Percentiles rank a stretch among this genome's conserved stretches.
These are phyloP conservation scores for Pygocentrus nattereri DNA, from an alignment of 2,797 vertebrate species.

Conservation along the genomic window DNA sequence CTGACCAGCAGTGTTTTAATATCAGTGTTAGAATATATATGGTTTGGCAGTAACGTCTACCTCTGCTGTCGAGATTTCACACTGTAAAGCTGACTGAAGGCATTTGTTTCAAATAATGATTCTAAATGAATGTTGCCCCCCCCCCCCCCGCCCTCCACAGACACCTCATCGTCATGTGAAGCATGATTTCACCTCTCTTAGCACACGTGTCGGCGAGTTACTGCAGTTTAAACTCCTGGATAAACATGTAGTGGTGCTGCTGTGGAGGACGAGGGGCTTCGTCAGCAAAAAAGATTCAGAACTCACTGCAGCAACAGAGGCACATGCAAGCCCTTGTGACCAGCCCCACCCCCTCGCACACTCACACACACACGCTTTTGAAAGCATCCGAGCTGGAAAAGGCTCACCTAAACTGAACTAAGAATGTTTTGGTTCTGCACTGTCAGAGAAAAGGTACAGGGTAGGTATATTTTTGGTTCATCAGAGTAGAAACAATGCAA, in stretches of 20 bases:
- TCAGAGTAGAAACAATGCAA: too few relatives aligned
- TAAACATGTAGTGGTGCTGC: slow-evolving; percentile 49
- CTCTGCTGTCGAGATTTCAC: background rate
- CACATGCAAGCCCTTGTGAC: slow-evolving; percentile 60
- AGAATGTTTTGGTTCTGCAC: background rate
- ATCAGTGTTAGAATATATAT: background rate
- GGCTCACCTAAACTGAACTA: slow-evolving; percentile 5
- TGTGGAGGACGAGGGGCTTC: slow-evolving; percentile 21
- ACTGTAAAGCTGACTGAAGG: background rate
- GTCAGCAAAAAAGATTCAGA: slow-evolving; percentile 59
- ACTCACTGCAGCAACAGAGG: slow-evolving; percentile 44
- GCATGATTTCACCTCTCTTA: background rate
- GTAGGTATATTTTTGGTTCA: too few relatives aligned
- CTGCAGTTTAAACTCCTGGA: slow-evolving; percentile 31
- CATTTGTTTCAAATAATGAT: background rate
- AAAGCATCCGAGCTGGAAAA: slow-evolving; percentile 9
- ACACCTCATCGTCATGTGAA: background rate
- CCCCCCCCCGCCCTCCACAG: too few relatives aligned
- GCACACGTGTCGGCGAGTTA: slow-evolving; percentile 12
- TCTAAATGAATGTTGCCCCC: background rate
- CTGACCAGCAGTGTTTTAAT: background rate
- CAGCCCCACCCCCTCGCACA: slow-evolving; percentile 15
- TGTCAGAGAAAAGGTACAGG: too few relatives aligned
- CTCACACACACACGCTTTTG: slow-evolving; percentile 32
- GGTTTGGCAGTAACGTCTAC: background rate